A percentile compares a stretch with the other conserved stretches of the same genome.
phyloP scores from a whole-genome alignment of 2,113 vertebrate species.

The Cottus gobio region DNA sequence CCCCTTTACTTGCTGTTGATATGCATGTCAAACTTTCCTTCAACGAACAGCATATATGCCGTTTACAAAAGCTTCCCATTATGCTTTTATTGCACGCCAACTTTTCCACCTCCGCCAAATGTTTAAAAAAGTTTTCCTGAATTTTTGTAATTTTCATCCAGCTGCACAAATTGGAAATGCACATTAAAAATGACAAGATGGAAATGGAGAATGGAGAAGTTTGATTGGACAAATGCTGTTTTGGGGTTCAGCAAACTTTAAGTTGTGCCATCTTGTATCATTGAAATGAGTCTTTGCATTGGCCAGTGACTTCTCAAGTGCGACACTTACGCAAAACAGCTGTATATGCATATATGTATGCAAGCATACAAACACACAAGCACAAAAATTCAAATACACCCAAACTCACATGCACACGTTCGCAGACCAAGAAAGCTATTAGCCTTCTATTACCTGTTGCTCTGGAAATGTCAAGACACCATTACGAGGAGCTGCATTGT shows the following conservation, averaged over 20 bases:
- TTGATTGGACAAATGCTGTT: background rate
- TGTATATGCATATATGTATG: background rate
- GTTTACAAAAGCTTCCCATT: background rate
- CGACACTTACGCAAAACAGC: background rate
- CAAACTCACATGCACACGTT: background rate
- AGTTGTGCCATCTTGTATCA: background rate
- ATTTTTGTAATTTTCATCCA: background rate
- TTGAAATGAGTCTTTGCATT: background rate
- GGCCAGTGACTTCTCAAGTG: background rate
- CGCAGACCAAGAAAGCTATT: constrained; percentile 46
- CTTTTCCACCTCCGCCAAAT: background rate
- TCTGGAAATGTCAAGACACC: constrained; percentile 69
- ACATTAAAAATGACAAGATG: background rate
- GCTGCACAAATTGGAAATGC: background rate
- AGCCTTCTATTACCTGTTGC: constrained; percentile 32
- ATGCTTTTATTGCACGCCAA: background rate
- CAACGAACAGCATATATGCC: background rate
- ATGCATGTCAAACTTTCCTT: background rate
- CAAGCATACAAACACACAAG: background rate
- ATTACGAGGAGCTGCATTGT: constrained; percentile 63
- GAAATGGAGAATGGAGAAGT: background rate
- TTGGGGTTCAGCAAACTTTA: background rate
- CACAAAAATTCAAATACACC: background rate
- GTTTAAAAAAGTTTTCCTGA: no score
- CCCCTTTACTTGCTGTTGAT: background rate